These are phyloP conservation scores for Acanthornis magna DNA, from an alignment of 2,797 vertebrate species.

Conservation along the genomic window DNA sequence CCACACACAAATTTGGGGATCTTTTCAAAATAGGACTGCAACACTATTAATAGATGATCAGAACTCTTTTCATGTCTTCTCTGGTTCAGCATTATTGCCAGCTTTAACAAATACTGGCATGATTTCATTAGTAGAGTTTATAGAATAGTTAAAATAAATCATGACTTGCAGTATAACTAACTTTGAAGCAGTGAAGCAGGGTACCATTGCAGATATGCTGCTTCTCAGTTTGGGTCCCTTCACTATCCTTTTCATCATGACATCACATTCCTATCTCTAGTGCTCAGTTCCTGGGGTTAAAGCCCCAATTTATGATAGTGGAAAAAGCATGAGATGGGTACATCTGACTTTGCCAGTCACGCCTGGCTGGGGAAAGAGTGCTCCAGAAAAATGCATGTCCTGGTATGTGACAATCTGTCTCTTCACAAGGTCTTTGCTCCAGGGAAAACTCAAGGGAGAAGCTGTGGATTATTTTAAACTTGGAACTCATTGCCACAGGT, in stretches of 20 bases:
- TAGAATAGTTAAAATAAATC: not conserved
- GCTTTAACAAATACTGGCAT: not conserved
- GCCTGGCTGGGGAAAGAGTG: not conserved
- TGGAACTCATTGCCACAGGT: not conserved
- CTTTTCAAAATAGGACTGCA: constrained; percentile 48
- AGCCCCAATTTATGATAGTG: not conserved
- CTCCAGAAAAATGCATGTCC: not conserved
- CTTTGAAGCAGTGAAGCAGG: not conserved
- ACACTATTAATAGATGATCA: constrained; percentile 6
- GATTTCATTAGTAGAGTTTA: constrained; percentile 10
- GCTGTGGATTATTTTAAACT: not conserved
- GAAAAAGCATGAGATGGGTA: not conserved
- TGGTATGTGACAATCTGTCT: not conserved
- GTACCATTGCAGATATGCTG: not conserved
- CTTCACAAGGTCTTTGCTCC: not conserved
- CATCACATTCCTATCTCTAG: not conserved
- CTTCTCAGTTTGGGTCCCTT: not conserved
- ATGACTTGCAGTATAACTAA: not conserved
- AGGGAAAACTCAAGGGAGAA: not conserved
- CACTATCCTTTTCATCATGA: not conserved
- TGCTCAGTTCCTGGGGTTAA: not conserved
- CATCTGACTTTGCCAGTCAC: not conserved
- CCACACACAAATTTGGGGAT: constrained; percentile 15
- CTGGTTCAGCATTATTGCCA: not conserved
- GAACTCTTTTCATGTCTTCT: not conserved